Evolutionary conservation across 1,140 invertebrate genomes (phyloP).

Genomic region (Galendromus occidentalis): DNA sequence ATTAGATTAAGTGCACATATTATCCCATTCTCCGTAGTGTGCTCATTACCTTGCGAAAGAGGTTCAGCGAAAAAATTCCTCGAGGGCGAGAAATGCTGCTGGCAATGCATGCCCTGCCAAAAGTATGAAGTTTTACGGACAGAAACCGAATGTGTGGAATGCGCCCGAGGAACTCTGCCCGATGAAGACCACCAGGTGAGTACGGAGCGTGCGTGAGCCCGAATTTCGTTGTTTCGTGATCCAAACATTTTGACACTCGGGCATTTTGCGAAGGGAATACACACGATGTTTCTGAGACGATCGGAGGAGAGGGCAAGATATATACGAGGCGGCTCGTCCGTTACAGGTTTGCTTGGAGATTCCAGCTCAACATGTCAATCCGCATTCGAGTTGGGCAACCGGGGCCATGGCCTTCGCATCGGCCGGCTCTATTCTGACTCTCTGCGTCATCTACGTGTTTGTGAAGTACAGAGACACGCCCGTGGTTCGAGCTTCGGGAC

Average conservation of each 20-base stretch:
- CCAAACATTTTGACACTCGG: too few species aligned
- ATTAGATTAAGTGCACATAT: neutral
- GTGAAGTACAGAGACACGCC: conserved; percentile 59
- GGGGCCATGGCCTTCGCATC: conserved; percentile 44
- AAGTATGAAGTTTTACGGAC: conserved; percentile 65
- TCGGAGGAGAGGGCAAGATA: too few species aligned
- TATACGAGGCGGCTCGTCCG: too few species aligned
- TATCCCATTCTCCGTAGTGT: conserved; percentile 68
- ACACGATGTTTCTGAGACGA: too few species aligned
- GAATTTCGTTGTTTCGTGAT: too few species aligned
- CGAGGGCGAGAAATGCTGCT: conserved; percentile 77
- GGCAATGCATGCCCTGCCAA: conserved; percentile 84
- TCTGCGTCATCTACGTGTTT: conserved; percentile 37
- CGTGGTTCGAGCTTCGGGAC: conserved; percentile 66
- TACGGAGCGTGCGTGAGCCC: neutral
- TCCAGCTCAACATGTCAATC: conserved; percentile 57
- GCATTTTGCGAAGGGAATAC: too few species aligned
- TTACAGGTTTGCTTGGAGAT: conserved; percentile 43
- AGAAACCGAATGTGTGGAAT: conserved; percentile 60
- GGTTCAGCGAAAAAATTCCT: conserved; percentile 78
- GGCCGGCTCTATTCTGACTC: conserved; percentile 29
- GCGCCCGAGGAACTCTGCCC: conserved; percentile 56
- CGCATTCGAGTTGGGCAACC: conserved; percentile 52
- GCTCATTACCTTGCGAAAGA: conserved; percentile 57
- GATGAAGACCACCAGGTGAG: conserved; percentile 41